Base-by-base conservation (phyloP, 2,113 vertebrate species). In the Prietella phreatophila region DNA sequence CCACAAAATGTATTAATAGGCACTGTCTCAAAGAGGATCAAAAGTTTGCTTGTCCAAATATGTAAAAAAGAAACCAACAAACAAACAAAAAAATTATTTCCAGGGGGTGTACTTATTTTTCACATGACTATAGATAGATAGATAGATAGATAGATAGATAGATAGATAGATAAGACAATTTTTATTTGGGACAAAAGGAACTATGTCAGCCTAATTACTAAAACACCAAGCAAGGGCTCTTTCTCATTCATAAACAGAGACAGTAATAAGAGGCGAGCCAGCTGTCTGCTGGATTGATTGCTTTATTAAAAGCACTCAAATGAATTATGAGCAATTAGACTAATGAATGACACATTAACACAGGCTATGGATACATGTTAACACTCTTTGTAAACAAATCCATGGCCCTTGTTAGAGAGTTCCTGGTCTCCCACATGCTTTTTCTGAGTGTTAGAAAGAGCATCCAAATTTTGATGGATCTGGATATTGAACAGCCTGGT, bases 291-390 rank as follows among this genome's bases (percentile, higher is more conserved):
- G 63, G 60, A 84, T 89, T 88, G 85, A 86, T 89, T 82, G n/a
- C 84, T 86, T 91, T 89, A 91, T 89, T 91, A 89, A 91, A 90
- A 71, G 73, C 83, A 86, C 86, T 90, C 63, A 88, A 91, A 87
- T 89, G 85, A 88, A 89, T 80, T 90, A 85, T 85, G 55, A 89
- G 86, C 78, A 90, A 89, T 91, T 89, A 90, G 65, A 86, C 33
- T 61, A 67, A 82, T 47, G 79, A 87, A 86, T 67, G 83, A 33
- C 65, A 78, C 75, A 82, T 87, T 84, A 85, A 30, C 75, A 83
- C 63, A 36, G 47, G 65, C 42, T 89, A 42, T 80, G 82, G 65
- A 89, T 85, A 58, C 82, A 73, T 53, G 67, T 88, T 88, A 84
- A 58, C 63, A 67, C 71, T 82, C n/a, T 61, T 58, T 86, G 58